phyloP scores from a whole-genome alignment of 2,888 invertebrate species.

The Andrena bucephala region DNA sequence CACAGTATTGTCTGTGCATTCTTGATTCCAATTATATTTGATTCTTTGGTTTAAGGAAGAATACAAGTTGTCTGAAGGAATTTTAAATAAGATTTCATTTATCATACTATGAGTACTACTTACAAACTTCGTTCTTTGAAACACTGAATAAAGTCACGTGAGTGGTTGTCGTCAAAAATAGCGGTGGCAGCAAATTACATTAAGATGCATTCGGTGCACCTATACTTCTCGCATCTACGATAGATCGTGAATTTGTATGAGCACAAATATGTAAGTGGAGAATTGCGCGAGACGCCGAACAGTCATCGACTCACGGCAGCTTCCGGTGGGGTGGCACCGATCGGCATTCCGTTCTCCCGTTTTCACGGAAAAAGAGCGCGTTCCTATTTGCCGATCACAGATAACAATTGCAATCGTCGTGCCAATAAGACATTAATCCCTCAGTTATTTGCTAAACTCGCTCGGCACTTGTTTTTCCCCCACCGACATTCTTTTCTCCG shows the following conservation, averaged over 20 bases:
- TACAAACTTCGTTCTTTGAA: neutral
- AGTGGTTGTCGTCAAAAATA: neutral
- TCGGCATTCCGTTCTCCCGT: constrained; percentile 74
- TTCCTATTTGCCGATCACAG: constrained; percentile 72
- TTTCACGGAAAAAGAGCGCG: constrained; percentile 66
- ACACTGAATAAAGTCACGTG: neutral
- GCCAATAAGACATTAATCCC: constrained; percentile 78
- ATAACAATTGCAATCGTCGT: constrained; percentile 74
- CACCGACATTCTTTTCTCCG: constrained; percentile 26
- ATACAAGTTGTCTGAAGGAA: no score
- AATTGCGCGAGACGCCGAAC: constrained; percentile 38
- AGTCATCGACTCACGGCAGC: constrained; percentile 64
- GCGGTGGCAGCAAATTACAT: neutral
- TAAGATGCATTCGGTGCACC: constrained; percentile 2
- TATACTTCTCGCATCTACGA: neutral
- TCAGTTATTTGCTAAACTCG: constrained; percentile 75
- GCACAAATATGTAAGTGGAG: constrained; percentile 26
- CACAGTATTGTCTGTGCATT: no score
- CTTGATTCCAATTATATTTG: no score
- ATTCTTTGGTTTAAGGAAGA: no score
- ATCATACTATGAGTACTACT: neutral
- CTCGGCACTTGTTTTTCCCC: constrained; percentile 34
- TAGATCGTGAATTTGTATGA: neutral
- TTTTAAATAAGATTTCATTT: no score
- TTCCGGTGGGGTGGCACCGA: constrained; percentile 69